A percentile compares a stretch with the other conserved stretches of the same genome.
Conservation (phyloP, 1,140 invertebrate genomes). For the Pachypsylla venusta region DNA sequence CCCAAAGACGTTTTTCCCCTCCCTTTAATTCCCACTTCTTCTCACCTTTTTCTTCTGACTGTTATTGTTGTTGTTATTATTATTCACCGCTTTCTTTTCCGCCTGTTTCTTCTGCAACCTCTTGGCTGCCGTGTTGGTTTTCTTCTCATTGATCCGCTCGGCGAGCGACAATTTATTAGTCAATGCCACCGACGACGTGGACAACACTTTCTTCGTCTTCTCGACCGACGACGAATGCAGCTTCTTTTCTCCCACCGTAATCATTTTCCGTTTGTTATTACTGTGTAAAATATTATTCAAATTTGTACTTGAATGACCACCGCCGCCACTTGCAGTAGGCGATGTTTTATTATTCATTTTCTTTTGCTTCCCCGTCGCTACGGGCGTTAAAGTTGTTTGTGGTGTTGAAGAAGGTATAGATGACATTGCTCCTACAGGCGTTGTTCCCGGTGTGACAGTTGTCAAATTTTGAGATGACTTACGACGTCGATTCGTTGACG, state of each 20-base stretch:
- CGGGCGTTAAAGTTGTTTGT: no score
- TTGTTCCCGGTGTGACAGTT: no score
- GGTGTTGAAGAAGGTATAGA: no score
- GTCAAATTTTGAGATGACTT: background rate
- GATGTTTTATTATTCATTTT: no score
- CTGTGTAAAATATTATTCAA: background rate
- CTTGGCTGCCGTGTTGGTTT: background rate
- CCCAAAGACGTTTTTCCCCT: no score
- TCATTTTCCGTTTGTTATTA: constrained; percentile 2
- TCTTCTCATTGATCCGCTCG: background rate
- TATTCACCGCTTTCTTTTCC: background rate
- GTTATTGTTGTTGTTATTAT: constrained; percentile 4
- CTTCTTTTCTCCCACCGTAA: background rate
- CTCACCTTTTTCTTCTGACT: no score
- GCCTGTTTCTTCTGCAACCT: background rate
- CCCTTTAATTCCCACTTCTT: no score
- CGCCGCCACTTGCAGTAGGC: no score
- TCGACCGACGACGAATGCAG: background rate
- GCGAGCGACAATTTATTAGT: background rate
- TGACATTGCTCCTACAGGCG: no score
- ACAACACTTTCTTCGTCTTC: background rate
- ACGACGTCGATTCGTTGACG: background rate
- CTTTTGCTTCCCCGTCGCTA: background rate
- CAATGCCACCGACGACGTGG: background rate
- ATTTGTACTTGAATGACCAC: no score